phyloP scores from a whole-genome alignment of 30 jellyfish, hydroid and myxozoan genomes.

The Catostylus mosaicus region DNA sequence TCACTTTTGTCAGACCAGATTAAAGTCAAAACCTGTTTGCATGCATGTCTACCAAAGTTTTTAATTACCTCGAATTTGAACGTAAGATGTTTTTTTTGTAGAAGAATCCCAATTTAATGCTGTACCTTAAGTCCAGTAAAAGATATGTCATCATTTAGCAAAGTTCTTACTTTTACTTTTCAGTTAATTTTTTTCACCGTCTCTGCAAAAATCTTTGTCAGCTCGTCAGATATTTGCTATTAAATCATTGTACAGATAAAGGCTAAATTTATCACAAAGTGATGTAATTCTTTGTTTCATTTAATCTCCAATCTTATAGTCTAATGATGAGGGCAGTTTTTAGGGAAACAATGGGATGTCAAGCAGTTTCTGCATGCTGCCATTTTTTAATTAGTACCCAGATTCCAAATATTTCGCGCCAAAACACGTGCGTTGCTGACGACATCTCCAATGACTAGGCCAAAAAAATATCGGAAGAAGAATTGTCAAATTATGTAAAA shows the following conservation, averaged over 20 bases:
- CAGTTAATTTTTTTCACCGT: neutral
- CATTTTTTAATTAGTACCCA: neutral
- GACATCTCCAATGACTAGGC: too few relatives aligned
- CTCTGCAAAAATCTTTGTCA: neutral
- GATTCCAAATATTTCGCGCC: slow-evolving; percentile 1
- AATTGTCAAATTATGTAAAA: too few relatives aligned
- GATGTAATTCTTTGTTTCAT: slow-evolving; percentile 1
- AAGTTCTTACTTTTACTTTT: neutral
- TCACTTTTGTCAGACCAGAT: too few relatives aligned
- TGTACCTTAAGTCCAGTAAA: too few relatives aligned
- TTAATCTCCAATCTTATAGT: neutral
- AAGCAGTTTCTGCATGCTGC: neutral
- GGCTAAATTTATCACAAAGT: slow-evolving; percentile 6
- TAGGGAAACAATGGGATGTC: neutral
- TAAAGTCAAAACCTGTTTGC: too few relatives aligned
- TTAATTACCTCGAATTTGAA: too few relatives aligned
- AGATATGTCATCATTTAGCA: too few relatives aligned
- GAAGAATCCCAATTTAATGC: too few relatives aligned
- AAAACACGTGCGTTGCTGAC: neutral
- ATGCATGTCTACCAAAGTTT: too few relatives aligned
- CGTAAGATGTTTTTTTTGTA: too few relatives aligned
- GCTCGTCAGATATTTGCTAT: slow-evolving; percentile 17
- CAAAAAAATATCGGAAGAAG: too few relatives aligned
- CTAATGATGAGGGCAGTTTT: neutral
- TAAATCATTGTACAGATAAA: slow-evolving; percentile 12